Percentiles rank a stretch among this genome's conserved stretches.
Evolutionary conservation across 2,888 invertebrate species (phyloP).

Genomic region (Lithophane ornitopus): DNA sequence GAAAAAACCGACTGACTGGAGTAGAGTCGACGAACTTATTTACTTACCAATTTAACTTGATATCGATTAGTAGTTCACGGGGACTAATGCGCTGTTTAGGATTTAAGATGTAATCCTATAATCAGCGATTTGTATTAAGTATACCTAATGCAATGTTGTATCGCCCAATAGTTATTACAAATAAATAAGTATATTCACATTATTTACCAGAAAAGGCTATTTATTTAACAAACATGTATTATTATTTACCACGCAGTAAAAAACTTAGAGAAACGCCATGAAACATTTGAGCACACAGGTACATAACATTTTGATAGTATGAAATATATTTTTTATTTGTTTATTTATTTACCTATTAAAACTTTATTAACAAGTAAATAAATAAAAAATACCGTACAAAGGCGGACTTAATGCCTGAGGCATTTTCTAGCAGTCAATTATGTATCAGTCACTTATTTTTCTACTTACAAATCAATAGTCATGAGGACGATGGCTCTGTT

Average conservation of each 20-base stretch:
- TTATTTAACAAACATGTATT: too few species aligned
- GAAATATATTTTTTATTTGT: not conserved
- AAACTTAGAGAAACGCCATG: not conserved
- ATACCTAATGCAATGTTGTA: not conserved
- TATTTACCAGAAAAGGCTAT: not conserved
- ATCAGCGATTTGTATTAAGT: not conserved
- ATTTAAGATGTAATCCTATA: not conserved
- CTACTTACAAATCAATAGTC: not conserved
- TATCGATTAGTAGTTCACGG: not conserved
- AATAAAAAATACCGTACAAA: too few species aligned
- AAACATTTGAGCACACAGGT: not conserved
- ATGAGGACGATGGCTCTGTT: not conserved
- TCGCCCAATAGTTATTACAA: not conserved
- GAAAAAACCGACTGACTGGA: too few species aligned
- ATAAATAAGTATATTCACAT: not conserved
- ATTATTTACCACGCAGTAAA: not conserved
- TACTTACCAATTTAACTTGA: not conserved
- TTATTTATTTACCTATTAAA: too few species aligned
- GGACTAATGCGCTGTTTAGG: not conserved
- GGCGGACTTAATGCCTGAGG: too few species aligned
- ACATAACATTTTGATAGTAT: not conserved
- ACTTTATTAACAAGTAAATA: too few species aligned
- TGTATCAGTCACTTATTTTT: not conserved
- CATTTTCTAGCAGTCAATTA: too few species aligned
- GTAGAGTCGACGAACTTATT: not conserved